Evolutionary conservation across 2,888 invertebrate genomes (phyloP).

Genomic region (Agriopis marginaria): DNA sequence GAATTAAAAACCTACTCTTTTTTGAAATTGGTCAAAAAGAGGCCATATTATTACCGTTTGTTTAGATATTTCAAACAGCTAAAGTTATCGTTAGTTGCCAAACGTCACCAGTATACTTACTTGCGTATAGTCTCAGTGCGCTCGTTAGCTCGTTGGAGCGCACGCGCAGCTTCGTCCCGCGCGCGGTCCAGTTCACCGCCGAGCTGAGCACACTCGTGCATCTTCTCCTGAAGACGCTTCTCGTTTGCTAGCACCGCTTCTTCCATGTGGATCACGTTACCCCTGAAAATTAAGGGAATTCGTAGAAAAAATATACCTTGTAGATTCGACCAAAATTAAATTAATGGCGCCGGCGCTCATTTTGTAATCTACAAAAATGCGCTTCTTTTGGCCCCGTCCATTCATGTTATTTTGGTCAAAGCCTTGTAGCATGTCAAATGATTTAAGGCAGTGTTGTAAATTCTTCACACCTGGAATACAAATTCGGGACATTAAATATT

Average conservation of each 20-base stretch:
- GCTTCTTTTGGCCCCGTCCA: too few species aligned
- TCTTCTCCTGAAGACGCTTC: constrained; percentile 88
- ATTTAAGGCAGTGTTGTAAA: too few species aligned
- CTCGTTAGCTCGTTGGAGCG: constrained; percentile 88
- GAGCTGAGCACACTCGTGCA: constrained; percentile 89
- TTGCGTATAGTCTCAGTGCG: constrained; percentile 88
- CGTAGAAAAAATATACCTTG: not conserved
- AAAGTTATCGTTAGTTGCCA: not conserved
- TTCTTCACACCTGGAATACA: too few species aligned
- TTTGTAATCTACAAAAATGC: too few species aligned
- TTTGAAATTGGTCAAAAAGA: too few species aligned
- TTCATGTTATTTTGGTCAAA: too few species aligned
- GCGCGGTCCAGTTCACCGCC: constrained; percentile 88
- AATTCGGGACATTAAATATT: too few species aligned
- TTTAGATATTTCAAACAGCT: too few species aligned
- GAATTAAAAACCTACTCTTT: too few species aligned
- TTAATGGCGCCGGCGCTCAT: too few species aligned
- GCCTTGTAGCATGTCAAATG: not conserved
- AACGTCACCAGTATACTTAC: constrained; percentile 62
- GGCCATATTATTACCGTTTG: too few species aligned
- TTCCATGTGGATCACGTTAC: constrained; percentile 84
- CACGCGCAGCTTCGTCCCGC: constrained; percentile 89
- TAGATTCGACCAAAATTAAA: too few species aligned
- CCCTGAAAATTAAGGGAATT: constrained; percentile 49
- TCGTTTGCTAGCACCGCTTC: constrained; percentile 87